Evolutionary conservation across 2,888 invertebrate genomes (phyloP).

Genomic region (Drosophila gaucha): DNA sequence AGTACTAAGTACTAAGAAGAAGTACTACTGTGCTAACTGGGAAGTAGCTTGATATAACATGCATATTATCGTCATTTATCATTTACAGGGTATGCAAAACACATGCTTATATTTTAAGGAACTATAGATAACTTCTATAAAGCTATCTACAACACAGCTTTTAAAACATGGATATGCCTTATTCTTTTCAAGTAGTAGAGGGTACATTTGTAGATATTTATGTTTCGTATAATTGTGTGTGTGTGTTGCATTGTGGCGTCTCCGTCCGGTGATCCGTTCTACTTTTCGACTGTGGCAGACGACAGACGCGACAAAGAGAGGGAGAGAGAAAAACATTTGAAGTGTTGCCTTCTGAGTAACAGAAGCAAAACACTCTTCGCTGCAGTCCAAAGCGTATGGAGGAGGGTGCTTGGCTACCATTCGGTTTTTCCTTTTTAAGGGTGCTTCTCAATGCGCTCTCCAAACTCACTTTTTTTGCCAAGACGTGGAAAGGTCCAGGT

Average conservation of each 20-base stretch:
- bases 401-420: conserved; percentile 60
- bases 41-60: too few species aligned
- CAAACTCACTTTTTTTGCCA: conserved; percentile 27
- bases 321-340: conserved; percentile 34
- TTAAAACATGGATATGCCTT: conserved; percentile 16
- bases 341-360: conserved; percentile 43
- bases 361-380: conserved; percentile 3
- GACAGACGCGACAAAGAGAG: conserved; percentile 7
- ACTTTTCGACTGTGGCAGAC: conserved; percentile 48
- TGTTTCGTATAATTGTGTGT: too few species aligned
- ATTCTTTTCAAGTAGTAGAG: conserved; percentile 22
- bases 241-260: conserved; percentile 18
- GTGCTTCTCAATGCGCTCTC: conserved; percentile 59
- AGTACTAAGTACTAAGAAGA: too few species aligned
- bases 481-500: conserved; percentile 61
- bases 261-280: conserved; percentile 54
- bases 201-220: conserved; percentile 48
- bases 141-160: background rate
- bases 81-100: too few species aligned
- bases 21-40: too few species aligned
- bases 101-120: too few species aligned
- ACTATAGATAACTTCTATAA: too few species aligned
- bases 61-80: too few species aligned
- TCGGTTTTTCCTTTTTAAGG: conserved; percentile 59
- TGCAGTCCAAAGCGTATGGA: conserved; percentile 1